phyloP scores from a whole-genome alignment of 2,797 vertebrate genomes.

The Halcyon smyrnensis region DNA sequence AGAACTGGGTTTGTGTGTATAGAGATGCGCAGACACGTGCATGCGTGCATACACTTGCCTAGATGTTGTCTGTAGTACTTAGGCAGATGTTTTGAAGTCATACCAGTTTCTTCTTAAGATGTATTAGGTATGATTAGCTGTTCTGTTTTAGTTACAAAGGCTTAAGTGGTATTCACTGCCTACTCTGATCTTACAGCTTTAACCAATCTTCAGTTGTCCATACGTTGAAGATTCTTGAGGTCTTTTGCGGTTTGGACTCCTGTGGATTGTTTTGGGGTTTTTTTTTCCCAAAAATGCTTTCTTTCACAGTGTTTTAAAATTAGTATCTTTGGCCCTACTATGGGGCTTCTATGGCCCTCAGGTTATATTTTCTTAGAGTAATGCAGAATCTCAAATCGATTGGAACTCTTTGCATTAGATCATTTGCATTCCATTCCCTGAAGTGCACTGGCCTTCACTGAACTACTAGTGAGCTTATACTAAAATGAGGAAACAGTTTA shows the following conservation, averaged over 20 bases:
- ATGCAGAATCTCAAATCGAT: background rate
- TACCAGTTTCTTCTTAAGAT: background rate
- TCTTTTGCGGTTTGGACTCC: background rate
- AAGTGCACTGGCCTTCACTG: background rate
- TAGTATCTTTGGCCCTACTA: background rate
- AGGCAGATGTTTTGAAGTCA: background rate
- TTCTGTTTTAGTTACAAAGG: background rate
- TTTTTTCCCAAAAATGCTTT: background rate
- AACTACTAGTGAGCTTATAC: background rate
- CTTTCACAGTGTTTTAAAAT: background rate
- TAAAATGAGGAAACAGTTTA: background rate
- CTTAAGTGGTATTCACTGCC: background rate
- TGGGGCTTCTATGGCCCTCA: fast-evolving
- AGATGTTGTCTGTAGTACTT: background rate
- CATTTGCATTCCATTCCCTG: background rate
- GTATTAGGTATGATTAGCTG: background rate
- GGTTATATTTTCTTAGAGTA: background rate
- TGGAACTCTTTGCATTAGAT: background rate
- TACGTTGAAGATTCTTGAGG: background rate
- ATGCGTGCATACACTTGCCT: background rate
- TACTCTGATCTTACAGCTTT: background rate
- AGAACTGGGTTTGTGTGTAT: background rate
- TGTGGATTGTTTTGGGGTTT: background rate
- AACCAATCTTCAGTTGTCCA: background rate
- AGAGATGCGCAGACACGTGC: background rate